A percentile compares a stretch with the other conserved stretches of the same genome.
phyloP scores from a whole-genome alignment of 1,140 invertebrate genomes.

The Chionoecetes opilio region DNA sequence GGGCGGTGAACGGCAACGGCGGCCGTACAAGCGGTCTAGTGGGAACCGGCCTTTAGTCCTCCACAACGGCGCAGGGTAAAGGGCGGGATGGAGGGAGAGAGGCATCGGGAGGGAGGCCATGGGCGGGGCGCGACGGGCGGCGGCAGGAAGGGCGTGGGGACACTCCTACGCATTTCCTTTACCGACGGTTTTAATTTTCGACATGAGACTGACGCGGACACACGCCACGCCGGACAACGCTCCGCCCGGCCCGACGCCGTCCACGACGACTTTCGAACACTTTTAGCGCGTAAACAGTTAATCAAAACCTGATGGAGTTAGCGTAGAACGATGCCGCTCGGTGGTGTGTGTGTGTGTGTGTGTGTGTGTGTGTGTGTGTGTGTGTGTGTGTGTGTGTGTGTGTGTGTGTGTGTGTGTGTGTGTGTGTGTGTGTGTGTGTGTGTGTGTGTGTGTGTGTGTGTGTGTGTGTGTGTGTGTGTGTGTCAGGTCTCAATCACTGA shows the following conservation, averaged over 20 bases:
- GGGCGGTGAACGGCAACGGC: no score
- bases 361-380: slow-evolving; percentile 51
- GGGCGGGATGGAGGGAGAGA: not conserved
- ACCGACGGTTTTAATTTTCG: not conserved
- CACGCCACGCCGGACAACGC: not conserved
- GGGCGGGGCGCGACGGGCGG: not conserved
- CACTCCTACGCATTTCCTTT: slow-evolving; percentile 28
- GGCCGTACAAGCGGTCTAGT: no score
- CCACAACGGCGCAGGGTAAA: not conserved
- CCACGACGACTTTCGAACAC: not conserved
- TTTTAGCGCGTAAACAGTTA: no score
- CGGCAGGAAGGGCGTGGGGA: slow-evolving; percentile 22
- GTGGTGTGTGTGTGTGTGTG: slow-evolving; percentile 31
- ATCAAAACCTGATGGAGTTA: no score
- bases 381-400: slow-evolving; percentile 41
- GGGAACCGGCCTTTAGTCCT: no score
- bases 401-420: slow-evolving; percentile 34
- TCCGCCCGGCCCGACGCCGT: not conserved
- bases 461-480: no score
- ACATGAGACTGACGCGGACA: not conserved
- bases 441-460: slow-evolving; percentile 34
- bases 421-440: slow-evolving; percentile 41
- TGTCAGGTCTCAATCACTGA: no score
- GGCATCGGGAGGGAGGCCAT: not conserved
- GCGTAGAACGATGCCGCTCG: no score